Evolutionary conservation across 2,797 vertebrate species (phyloP), one percentile per base, ranked within the genome.

Genomic region (Cichlasoma orientale): DNA sequence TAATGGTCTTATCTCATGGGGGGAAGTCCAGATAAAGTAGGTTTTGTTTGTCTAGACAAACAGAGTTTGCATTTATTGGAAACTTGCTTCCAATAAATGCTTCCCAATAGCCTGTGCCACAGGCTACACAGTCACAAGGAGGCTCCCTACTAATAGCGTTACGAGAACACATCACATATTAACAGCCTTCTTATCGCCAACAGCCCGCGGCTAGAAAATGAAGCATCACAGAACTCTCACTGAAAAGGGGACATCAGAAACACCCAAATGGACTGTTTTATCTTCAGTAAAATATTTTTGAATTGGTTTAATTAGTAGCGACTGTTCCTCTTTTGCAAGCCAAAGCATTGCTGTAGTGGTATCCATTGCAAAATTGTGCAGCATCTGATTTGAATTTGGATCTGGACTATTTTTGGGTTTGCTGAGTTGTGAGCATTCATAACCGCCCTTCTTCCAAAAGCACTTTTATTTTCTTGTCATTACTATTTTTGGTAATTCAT

Each of bases 171-270:
- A 38, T 57, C 53, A 53, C 57, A 33, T 66, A 74, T 82, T 74
- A 73, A 83, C 56, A n/a, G 61, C 56, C 13, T 13, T 68, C 72
- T 85, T 68, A 81, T 89, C 75, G 72, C 38, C 41, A 68, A 54
- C 59, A 70, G 69, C 61, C 77, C 68, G 61, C 21, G 52, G 77
- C 75, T 81, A 56, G 63, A 72, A 63, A 14, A 44, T 12, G 8
- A 72, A 41, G 18, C 25, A 25, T 58, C 8, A 59, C 38, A 72
- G 18, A 72, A 47, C 63, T 76, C 69, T 72, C 25, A 54, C 31
- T 56, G 13, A 23, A 54, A 36, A 61, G 7, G 7, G 31, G 18
- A 69, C 25, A 56, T 70, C 57, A 50, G 47, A 12, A 8, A 38
- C 21, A 29, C 33, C 56, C 19, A 56, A 3, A 5, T 16, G 23